Conservation (phyloP, 2,797 vertebrate species). For the Sebastes nivosus region DNA sequence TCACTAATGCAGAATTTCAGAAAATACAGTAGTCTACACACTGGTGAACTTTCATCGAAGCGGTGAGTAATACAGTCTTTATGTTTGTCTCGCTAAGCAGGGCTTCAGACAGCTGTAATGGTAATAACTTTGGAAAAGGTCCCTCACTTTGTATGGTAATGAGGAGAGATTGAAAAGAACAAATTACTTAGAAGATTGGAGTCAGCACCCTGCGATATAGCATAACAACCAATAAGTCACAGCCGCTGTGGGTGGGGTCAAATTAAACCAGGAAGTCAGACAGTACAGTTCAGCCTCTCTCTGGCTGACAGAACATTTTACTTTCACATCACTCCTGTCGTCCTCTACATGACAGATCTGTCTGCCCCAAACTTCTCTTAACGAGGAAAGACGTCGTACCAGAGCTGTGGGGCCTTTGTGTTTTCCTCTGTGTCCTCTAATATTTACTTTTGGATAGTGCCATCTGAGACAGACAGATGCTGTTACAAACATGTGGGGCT, state of each 20-base stretch:
- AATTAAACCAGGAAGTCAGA: slow-evolving; percentile 48
- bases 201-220: slow-evolving; percentile 58
- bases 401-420: neutral
- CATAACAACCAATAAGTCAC: slow-evolving; percentile 49
- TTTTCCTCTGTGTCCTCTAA: neutral
- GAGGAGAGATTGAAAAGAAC: slow-evolving; percentile 63
- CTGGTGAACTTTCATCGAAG: slow-evolving; percentile 11
- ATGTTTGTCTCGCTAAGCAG: neutral
- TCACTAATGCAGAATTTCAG: slow-evolving; percentile 24
- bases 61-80: slow-evolving; percentile 13
- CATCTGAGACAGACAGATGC: neutral
- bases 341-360: neutral
- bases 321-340: slow-evolving; percentile 4
- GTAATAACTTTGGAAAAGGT: slow-evolving; percentile 60
- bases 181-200: slow-evolving; percentile 70
- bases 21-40: neutral
- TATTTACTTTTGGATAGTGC: neutral
- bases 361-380: neutral
- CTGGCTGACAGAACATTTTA: neutral
- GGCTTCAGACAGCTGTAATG: slow-evolving; percentile 36
- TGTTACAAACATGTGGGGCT: neutral
- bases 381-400: neutral
- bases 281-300: slow-evolving; percentile 4
- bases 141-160: slow-evolving; percentile 70
- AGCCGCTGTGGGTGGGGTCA: slow-evolving; percentile 37